A percentile compares a stretch with the other conserved stretches of the same genome.
Conservation (phyloP, 2,797 vertebrate genomes). For the Poecilia gillii region DNA sequence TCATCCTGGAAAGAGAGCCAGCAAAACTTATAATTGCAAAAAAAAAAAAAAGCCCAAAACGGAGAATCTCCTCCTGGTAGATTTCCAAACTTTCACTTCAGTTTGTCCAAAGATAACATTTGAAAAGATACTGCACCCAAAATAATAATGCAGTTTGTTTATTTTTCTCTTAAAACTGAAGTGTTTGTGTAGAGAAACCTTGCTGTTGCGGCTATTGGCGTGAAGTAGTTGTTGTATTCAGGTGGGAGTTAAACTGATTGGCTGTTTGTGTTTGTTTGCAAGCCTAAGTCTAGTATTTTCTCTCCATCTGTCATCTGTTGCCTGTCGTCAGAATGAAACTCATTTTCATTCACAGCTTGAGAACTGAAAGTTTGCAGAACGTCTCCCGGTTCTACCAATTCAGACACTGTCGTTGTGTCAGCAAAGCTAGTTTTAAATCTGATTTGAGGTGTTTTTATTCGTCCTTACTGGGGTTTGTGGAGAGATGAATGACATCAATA, state of each 20-base stretch:
- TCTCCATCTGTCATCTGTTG: constrained; percentile 36
- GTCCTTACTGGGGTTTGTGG: not conserved
- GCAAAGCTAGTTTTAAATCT: not conserved
- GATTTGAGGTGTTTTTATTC: not conserved
- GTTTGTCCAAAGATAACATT: not conserved
- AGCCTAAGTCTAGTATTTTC: constrained; percentile 42
- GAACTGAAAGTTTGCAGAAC: constrained; percentile 46
- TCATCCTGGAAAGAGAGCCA: not conserved
- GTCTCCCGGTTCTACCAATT: constrained; percentile 29
- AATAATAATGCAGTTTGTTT: not conserved
- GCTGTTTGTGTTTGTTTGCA: constrained; percentile 42
- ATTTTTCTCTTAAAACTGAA: not conserved
- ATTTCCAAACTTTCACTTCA: not conserved
- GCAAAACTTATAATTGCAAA: not conserved
- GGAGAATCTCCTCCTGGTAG: not conserved
- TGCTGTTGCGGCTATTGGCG: not conserved
- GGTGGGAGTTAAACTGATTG: constrained; percentile 50
- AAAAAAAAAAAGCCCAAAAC: not conserved
- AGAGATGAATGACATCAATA: constrained; percentile 1
- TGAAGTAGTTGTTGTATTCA: constrained; percentile 17
- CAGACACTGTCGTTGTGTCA: not conserved
- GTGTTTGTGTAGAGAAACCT: not conserved
- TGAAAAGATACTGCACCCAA: not conserved
- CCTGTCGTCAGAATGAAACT: constrained; percentile 61
- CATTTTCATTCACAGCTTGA: constrained; percentile 34